Base-by-base conservation (phyloP, 2,113 vertebrate species). In the Pyxicephalus adspersus region DNA sequence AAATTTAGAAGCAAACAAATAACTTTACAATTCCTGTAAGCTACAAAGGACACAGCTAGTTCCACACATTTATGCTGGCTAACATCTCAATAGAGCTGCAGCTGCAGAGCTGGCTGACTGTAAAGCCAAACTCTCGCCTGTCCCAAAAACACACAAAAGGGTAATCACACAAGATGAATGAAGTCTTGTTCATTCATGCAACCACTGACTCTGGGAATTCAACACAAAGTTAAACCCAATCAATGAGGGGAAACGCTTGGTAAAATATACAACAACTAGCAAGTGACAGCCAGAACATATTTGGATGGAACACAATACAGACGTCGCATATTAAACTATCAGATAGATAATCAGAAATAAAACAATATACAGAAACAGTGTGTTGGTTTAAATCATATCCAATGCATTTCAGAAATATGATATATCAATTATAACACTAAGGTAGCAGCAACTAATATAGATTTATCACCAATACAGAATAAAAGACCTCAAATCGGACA, bases 131-230 rank as follows among this genome's bases (percentile, higher is more conserved):
- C 52, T 17, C 51, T 22, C 5, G 51, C n/a, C n/a, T 20, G 18
- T 58, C n/a, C 18, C 19, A 58, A 5, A 22, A 22, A 58, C 57
- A 73, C 70, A 58, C 70, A 73, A 73, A 73, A 54, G 29, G 52
- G 70, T 52, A 73, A 73, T 58, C 52, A 58, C 52, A 73, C 29
- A 34, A 58, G 50, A 73, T 73, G 31, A 73, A 73, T 73, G 20
- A 7, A 52, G 23, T 58, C 70, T 73, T 73, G 70, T 73, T 31
- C 50, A 73, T 54, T 57, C 70, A 73, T 73, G 70, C 70, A 57
- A 34, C 55, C 52, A 57, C 52, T n/a, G 26, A 20, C 52, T 55
- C n/a, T 26, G 31, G 68, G 26, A 22, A 52, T 20, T 31, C 2
- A 1, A 11, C 16, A 45, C 67, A 54, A 67, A 22, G 34, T 34